Evolutionary conservation across 2,888 invertebrate species (phyloP).

Genomic region (Strigamia crassipes): DNA sequence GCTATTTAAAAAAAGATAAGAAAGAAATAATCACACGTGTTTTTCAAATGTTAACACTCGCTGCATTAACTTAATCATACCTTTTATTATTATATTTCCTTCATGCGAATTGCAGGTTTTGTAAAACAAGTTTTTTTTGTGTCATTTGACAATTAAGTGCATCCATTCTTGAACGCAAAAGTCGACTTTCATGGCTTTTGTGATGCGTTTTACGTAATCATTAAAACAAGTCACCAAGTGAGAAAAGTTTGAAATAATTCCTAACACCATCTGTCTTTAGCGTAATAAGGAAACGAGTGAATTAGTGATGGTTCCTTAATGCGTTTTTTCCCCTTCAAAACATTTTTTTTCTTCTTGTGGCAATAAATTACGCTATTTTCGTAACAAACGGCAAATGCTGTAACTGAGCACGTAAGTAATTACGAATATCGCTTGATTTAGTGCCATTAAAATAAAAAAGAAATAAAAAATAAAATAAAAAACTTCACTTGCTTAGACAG

Average conservation of each 20-base stretch:
- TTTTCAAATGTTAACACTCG: background rate
- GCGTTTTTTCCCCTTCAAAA: no score
- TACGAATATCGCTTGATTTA: background rate
- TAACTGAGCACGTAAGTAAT: background rate
- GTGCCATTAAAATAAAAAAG: background rate
- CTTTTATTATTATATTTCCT: conserved; percentile 2
- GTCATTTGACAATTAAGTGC: background rate
- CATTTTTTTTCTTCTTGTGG: no score
- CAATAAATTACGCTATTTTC: no score
- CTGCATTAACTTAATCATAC: background rate
- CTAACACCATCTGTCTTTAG: no score
- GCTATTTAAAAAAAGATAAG: background rate
- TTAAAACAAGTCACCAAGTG: no score
- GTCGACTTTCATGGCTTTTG: no score
- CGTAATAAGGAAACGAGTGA: no score
- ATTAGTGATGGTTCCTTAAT: no score
- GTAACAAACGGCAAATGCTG: background rate
- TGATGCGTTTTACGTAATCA: no score
- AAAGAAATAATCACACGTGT: background rate
- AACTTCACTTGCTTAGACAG: background rate
- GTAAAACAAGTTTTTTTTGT: background rate
- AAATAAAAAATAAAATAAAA: background rate
- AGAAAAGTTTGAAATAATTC: no score
- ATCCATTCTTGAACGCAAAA: no score
- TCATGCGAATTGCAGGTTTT: background rate